Conservation (phyloP, 2,797 vertebrate species). For the Rhabdophis nuchalis region DNA sequence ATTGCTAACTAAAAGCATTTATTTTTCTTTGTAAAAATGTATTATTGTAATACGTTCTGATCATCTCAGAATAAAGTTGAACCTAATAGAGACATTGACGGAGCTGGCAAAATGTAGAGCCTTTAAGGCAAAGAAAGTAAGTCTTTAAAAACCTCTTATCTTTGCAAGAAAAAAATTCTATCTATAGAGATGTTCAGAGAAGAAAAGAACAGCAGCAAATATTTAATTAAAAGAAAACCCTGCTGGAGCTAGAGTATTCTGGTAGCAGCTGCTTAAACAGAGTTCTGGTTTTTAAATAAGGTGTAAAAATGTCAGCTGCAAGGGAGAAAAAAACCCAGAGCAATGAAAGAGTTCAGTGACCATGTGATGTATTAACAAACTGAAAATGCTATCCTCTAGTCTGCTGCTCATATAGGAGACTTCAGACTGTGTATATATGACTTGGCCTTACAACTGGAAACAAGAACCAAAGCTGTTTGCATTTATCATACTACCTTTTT, state of each 20-base stretch:
- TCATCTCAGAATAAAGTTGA: slow-evolving; percentile 23
- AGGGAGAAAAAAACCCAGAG: slow-evolving; percentile 31
- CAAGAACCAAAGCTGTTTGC: neutral
- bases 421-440: neutral
- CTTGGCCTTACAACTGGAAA: neutral
- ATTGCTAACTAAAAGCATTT: slow-evolving; percentile 45
- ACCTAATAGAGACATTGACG: slow-evolving; percentile 13
- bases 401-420: neutral
- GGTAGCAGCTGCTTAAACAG: slow-evolving; percentile 70
- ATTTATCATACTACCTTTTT: neutral
- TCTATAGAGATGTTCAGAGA: slow-evolving; percentile 34
- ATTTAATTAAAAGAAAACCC: slow-evolving; percentile 63
- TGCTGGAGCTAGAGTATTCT: slow-evolving; percentile 20
- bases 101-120: neutral
- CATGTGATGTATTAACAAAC: slow-evolving; percentile 25
- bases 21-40: slow-evolving; percentile 31
- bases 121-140: neutral
- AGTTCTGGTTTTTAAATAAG: slow-evolving; percentile 59
- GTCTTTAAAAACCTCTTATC: slow-evolving; percentile 39
- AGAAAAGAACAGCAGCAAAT: slow-evolving; percentile 56
- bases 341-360: slow-evolving; percentile 40
- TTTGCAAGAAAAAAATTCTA: slow-evolving; percentile 41
- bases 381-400: neutral
- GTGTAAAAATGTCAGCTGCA: slow-evolving; percentile 35
- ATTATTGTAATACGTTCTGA: slow-evolving; percentile 13